Base-by-base conservation (phyloP, 53 echinoderm and acorn worm genomes). In the Temnopleurus reevesii region DNA sequence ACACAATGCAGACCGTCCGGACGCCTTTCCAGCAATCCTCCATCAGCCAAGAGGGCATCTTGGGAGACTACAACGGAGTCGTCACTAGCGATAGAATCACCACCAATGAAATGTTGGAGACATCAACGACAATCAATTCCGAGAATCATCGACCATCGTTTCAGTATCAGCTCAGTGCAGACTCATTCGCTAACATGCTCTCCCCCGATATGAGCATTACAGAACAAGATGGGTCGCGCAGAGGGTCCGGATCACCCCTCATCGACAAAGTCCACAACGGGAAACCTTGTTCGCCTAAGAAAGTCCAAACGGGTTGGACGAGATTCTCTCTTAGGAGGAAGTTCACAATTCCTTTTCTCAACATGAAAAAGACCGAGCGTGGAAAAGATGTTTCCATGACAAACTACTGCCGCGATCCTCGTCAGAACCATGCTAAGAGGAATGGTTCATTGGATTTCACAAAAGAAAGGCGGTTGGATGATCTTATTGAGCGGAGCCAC, bases 161-260 rank as follows among this genome's bases (percentile, higher is more conserved):
- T 41, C 86, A 85, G 61, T 85, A 85, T 24, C 86, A 59, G 86
- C 46, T 85, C 1, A 85, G 86, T 19, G 61, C 60, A 9, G 86
- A 85, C 33, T 89, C 76, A 2, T 53, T 71, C 53, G 24, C 34
- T 15, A 53, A 89, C 76, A 56, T 54, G 55, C 89, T 89, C 28
- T 89, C 89, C 18, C 89, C 76, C 12, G 92, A 92, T 12, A 36
- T 83, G 58, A 89, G 89, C 0, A 71, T 80, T 24, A 34, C 80
- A 0, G 93, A 92, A n/a, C 60, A 87, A 55, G 94, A 92, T 18
- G 86, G 90, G n/a, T 88, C 86, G 6, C 90, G 95, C n/a, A 86
- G 95, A 34, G 92, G 95, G 1, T 95, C 95, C 4, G 86, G 92
- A 1, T 95, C 95, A 8, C 95, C 95, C 6, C 82, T 95, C 1